Conservation (phyloP, 1,140 invertebrate genomes). For the Hycleus cichorii region DNA sequence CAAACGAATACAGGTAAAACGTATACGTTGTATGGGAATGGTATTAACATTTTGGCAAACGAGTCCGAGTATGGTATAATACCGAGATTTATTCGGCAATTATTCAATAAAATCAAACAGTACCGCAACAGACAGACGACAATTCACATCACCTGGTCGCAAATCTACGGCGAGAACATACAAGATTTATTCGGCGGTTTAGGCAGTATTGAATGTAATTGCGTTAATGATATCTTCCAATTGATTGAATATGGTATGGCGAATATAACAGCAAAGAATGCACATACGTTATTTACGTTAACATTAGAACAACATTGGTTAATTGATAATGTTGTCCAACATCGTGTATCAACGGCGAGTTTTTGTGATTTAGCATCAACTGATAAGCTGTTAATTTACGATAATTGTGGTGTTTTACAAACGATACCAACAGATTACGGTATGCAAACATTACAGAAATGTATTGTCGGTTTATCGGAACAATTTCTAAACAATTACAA, state of each 20-base stretch:
- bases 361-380: conserved; percentile 58
- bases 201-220: conserved; percentile 35
- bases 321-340: conserved; percentile 46
- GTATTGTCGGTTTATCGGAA: conserved; percentile 52
- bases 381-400: conserved; percentile 46
- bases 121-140: conserved; percentile 52
- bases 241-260: conserved; percentile 41
- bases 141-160: conserved; percentile 58
- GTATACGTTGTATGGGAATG: conserved; percentile 68
- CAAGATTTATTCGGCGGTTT: conserved; percentile 35
- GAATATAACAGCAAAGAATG: conserved; percentile 32
- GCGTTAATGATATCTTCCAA: conserved; percentile 39
- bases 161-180: conserved; percentile 44
- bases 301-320: conserved; percentile 62
- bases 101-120: conserved; percentile 58
- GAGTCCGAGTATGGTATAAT: conserved; percentile 70
- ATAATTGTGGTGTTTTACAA: conserved; percentile 38
- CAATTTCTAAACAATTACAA: conserved; percentile 45
- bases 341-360: conserved; percentile 58
- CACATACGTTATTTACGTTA: conserved; percentile 58
- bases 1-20: conserved; percentile 72
- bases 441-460: conserved; percentile 52
- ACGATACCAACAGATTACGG: conserved; percentile 45
- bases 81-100: conserved; percentile 63
- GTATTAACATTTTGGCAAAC: conserved; percentile 56